Evolutionary conservation across 2,888 invertebrate genomes (phyloP).

Genomic region (Leptura quadrifasciata): DNA sequence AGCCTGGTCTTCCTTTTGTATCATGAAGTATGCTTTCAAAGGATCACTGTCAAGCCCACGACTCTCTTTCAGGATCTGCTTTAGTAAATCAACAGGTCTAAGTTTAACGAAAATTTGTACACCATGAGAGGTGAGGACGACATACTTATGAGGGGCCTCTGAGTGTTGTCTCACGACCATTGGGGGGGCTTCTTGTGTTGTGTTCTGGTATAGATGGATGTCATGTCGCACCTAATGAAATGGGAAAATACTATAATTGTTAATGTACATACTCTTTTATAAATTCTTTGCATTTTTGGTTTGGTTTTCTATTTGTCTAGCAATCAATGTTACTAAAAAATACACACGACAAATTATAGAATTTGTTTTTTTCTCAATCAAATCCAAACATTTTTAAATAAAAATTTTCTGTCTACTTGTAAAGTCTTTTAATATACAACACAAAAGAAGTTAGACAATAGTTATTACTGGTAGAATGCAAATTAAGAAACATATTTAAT

Average conservation of each 20-base stretch:
- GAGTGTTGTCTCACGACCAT: constrained; percentile 83
- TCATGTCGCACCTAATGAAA: constrained; percentile 57
- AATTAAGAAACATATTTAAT: no score
- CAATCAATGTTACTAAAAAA: no score
- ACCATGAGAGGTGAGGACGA: constrained; percentile 91
- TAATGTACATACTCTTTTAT: no score
- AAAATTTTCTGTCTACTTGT: no score
- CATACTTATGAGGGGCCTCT: constrained; percentile 85
- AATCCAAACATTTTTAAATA: no score
- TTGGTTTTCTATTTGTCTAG: no score
- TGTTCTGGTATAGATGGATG: constrained; percentile 38
- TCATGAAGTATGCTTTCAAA: constrained; percentile 89
- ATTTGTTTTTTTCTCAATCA: no score
- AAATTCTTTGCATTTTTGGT: no score
- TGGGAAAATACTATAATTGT: constrained; percentile 4
- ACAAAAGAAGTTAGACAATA: no score
- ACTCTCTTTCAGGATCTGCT: constrained; percentile 86
- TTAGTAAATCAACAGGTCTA: constrained; percentile 91
- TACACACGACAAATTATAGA: no score
- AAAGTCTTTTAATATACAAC: no score
- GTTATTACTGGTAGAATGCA: no score
- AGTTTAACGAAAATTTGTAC: constrained; percentile 89
- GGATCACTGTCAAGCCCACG: constrained; percentile 91
- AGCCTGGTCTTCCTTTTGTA: constrained; percentile 90
- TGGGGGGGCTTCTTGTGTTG: constrained; percentile 77